Evolutionary conservation across 2,888 invertebrate genomes (phyloP), one percentile per base, ranked within the genome.

Genomic region (Chaetogeoica ovagalla): DNA sequence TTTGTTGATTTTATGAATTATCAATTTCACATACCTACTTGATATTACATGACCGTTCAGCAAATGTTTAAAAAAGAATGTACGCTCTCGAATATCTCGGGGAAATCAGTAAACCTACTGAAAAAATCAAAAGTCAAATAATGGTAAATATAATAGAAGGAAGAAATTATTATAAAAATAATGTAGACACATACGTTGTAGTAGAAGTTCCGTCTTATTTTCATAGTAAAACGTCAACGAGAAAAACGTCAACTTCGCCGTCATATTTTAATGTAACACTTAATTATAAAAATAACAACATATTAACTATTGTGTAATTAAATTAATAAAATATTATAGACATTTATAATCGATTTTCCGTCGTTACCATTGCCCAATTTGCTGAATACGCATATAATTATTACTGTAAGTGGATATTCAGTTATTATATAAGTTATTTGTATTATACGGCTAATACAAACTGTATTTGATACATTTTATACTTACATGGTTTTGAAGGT

Each of bases 111-210:
- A 11, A n/a, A 23, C 52, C 60, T 7, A 0, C n/a, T 23, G 63
- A 79, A 71, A 52, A 63, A 52, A 71, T 71, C n/a, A 79, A 79
- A 19, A 57, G 71, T 8, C 69, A 79, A 79, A 55, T 79, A 23
- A 43, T 79, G 70, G 23, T 79, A 23, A 79, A 79, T 39, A 23
- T 79, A 63, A 69, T 70, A 1, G 79, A 79, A 63, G 79, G 79
- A 15, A 63, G 17, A 62, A n/a, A 79, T 43, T 79, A 71, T 37
- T 69, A 55, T 43, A 79, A 79, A 79, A 71, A 43, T 30, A 63
- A 79, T 15, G 15, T 79, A 2, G 23, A 79, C 19, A 79, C 79
- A 7, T 79, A 71, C 30, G 79, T 65, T 19, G 6, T 13, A 43
- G 79, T 79, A 2, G 79, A 79, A 65, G 57, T 79, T 37, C 71